Base-by-base conservation (phyloP, 2,888 invertebrate genomes). In the Nesidiocoris tenuis region DNA sequence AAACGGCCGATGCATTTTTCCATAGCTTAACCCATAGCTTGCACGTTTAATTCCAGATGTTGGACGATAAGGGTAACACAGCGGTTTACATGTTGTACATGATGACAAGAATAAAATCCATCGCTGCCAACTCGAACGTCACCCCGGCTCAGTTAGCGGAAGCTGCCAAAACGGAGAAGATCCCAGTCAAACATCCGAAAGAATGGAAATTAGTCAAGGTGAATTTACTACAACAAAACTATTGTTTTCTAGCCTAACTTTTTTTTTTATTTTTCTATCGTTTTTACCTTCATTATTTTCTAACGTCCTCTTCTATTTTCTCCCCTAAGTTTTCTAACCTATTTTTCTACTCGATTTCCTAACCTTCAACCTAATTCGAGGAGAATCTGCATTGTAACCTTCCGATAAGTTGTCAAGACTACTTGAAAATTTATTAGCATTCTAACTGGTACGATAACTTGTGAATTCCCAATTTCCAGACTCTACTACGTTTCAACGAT, bases 21-120 rank as follows among this genome's bases (percentile, higher is more conserved):
- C n/a, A n/a, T n/a, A n/a, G n/a, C n/a, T n/a, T n/a, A n/a, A n/a
- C n/a, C n/a, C n/a, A n/a, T n/a, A n/a, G n/a, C n/a, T n/a, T n/a
- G n/a, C n/a, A n/a, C 12, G 39, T 39, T 39, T 12, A 12, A 3
- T 39, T 39, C 39, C 72, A 88, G 87, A 99, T 99, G 99, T 86
- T 99, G 79, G 98, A 99, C 82, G 98, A 99, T 83, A 93, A 94
- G 83, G 99, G 99, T 9, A 99, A 99, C 83, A 99, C 99, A 0
- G 99, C 99, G 0, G 98, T 97, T 0, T 99, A 99, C 83, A 86
- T 99, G 70, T 85, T 99, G 5, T 99, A 99, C 84, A 95, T 96
- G 0, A 90, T 94, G 80, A 97, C 97, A 9, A 87, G 99, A 57
- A 99, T 99, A 79, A 89, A 93, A 82, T 97, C 94, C 0, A 96